Percentiles rank a stretch among this genome's conserved stretches.
phyloP scores from a whole-genome alignment of 2,888 invertebrate genomes.

The Teinopalpus imperialis region DNA sequence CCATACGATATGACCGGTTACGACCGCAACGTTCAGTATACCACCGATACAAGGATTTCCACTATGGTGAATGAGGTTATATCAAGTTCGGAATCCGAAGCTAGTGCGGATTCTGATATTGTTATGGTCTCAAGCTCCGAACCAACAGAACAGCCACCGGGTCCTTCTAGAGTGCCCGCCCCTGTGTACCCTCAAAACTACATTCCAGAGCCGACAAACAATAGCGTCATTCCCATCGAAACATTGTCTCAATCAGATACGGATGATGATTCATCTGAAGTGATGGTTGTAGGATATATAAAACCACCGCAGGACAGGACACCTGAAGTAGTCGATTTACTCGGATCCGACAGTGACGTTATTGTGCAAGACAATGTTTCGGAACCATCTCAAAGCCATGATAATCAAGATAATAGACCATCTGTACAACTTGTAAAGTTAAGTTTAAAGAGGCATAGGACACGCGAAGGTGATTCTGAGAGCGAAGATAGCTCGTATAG shows the following conservation, averaged over 20 bases:
- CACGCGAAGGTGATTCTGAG: slow-evolving; percentile 35
- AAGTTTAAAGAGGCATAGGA: slow-evolving; percentile 20
- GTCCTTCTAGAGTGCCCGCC: slow-evolving; percentile 41
- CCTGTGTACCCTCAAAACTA: slow-evolving; percentile 53
- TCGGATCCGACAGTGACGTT: slow-evolving; percentile 80
- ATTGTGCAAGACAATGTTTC: slow-evolving; percentile 55
- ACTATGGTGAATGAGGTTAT: slow-evolving; percentile 81
- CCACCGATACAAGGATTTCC: slow-evolving; percentile 77
- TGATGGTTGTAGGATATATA: slow-evolving; percentile 84
- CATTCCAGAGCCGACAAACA: slow-evolving; percentile 45
- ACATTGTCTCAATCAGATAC: slow-evolving; percentile 73
- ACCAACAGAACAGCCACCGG: slow-evolving; percentile 44
- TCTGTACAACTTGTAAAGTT: slow-evolving; percentile 37
- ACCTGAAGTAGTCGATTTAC: slow-evolving; percentile 83
- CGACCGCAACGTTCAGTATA: slow-evolving; percentile 87
- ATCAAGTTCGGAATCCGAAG: slow-evolving; percentile 61
- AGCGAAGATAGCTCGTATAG: slow-evolving; percentile 45
- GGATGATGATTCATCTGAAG: slow-evolving; percentile 78
- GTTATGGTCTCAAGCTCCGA: slow-evolving; percentile 59
- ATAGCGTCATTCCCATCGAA: slow-evolving; percentile 67
- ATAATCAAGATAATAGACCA: slow-evolving; percentile 30
- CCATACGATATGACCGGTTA: slow-evolving; percentile 93
- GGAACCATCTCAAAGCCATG: slow-evolving; percentile 32
- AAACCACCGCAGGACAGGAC: slow-evolving; percentile 85
- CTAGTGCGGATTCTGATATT: slow-evolving; percentile 61